phyloP scores from a whole-genome alignment of 1,140 invertebrate species.

The Atta cephalotes region DNA sequence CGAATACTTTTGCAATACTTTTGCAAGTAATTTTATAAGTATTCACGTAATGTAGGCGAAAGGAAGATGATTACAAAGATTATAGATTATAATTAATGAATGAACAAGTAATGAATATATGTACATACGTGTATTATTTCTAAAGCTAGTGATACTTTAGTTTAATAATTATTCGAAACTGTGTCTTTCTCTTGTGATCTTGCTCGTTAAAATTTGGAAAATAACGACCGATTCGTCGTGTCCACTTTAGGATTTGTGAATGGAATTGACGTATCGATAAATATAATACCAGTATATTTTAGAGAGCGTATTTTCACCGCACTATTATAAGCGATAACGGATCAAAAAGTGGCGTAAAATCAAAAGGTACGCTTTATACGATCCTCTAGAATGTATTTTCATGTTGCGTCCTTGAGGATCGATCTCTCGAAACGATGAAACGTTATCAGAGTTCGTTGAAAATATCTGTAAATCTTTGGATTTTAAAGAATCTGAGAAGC shows the following conservation, averaged over 20 bases:
- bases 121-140: constrained; percentile 14
- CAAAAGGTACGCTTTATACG: not conserved
- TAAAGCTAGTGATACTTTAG: not conserved
- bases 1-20: not conserved
- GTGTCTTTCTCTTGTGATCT: constrained; percentile 28
- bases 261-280: constrained; percentile 55
- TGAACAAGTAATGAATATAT: constrained; percentile 16
- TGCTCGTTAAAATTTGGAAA: not conserved
- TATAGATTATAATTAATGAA: constrained; percentile 6
- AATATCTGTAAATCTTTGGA: not conserved
- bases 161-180: constrained; percentile 26
- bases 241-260: constrained; percentile 24
- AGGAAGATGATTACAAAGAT: not conserved
- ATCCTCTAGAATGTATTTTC: not conserved
- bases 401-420: not conserved
- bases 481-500: not conserved
- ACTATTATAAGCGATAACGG: not conserved
- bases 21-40: not conserved
- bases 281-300: constrained; percentile 48
- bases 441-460: too few relatives aligned
- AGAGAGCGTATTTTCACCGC: constrained; percentile 36
- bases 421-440: not conserved
- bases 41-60: not conserved
- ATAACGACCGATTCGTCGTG: not conserved
- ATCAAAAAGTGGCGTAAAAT: not conserved